Percentiles rank a stretch among this genome's conserved stretches.
Evolutionary conservation across 2,888 invertebrate genomes (phyloP).

Genomic region (Odontocolon sp.): DNA sequence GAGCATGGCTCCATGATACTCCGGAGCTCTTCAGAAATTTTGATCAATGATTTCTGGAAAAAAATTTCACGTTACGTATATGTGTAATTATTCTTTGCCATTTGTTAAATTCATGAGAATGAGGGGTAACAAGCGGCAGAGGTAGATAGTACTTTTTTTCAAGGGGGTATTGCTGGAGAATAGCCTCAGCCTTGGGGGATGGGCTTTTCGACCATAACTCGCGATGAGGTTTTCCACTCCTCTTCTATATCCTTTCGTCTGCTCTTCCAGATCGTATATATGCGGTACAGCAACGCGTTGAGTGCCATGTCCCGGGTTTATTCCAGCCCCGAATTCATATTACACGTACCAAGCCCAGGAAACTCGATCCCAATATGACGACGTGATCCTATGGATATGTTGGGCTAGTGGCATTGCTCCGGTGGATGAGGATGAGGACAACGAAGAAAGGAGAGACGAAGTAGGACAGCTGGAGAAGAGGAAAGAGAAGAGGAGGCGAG

Average conservation of each 20-base stretch:
- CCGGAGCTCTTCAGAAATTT: slow-evolving; percentile 5
- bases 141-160: slow-evolving; percentile 41
- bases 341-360: slow-evolving; percentile 62
- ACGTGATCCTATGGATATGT: slow-evolving; percentile 71
- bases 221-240: slow-evolving; percentile 50
- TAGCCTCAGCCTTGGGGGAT: slow-evolving; percentile 12
- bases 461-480: slow-evolving; percentile 44
- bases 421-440: slow-evolving; percentile 47
- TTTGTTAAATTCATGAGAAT: slow-evolving; percentile 25
- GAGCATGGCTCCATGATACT: neutral
- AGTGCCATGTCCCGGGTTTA: slow-evolving; percentile 51
- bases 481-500: slow-evolving; percentile 45
- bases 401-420: too few species aligned
- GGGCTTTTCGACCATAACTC: slow-evolving; percentile 42
- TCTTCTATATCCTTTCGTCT: slow-evolving; percentile 41
- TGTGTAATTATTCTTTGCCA: slow-evolving; percentile 32
- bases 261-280: slow-evolving; percentile 48
- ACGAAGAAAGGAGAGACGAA: slow-evolving; percentile 36
- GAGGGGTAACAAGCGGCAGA: slow-evolving; percentile 40
- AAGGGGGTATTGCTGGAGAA: slow-evolving; percentile 15
- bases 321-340: slow-evolving; percentile 54
- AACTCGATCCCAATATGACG: slow-evolving; percentile 75
- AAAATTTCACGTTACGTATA: neutral
- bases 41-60: neutral
- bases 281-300: slow-evolving; percentile 41